phyloP scores from a whole-genome alignment of 2,797 vertebrate species.

The Melanotaenia nigrans region DNA sequence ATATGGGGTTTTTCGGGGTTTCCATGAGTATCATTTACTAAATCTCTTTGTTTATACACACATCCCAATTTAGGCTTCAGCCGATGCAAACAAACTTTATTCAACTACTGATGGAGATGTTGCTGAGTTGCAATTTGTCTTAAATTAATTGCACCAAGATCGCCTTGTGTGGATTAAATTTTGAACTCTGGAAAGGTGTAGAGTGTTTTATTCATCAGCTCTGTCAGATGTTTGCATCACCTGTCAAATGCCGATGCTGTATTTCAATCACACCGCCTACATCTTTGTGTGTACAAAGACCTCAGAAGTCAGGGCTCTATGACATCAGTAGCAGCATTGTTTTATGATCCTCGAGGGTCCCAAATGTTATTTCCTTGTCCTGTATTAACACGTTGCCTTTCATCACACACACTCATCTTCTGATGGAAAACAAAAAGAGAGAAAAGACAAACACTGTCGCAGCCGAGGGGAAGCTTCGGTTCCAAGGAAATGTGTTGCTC shows the following conservation, averaged over 20 bases:
- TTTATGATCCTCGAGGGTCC: slow-evolving; percentile 52
- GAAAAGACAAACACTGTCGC: slow-evolving; percentile 36
- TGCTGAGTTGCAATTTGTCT: slow-evolving; percentile 27
- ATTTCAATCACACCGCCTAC: slow-evolving; percentile 58
- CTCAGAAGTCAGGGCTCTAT: slow-evolving; percentile 59
- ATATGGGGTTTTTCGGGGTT: slow-evolving; percentile 71
- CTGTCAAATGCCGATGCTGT: slow-evolving; percentile 59
- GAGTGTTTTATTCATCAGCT: slow-evolving; percentile 58
- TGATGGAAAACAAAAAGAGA: slow-evolving; percentile 40
- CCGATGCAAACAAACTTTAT: slow-evolving; percentile 44
- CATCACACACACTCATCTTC: slow-evolving; percentile 58
- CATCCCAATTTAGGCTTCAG: slow-evolving; percentile 29
- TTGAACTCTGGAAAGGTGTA: slow-evolving; percentile 32
- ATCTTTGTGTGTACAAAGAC: slow-evolving; percentile 45
- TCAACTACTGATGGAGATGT: slow-evolving; percentile 40
- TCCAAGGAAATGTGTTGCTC: slow-evolving; percentile 56
- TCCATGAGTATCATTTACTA: slow-evolving; percentile 62
- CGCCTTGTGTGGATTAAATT: slow-evolving; percentile 34
- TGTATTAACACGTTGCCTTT: slow-evolving; percentile 65
- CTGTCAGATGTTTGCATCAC: slow-evolving; percentile 63
- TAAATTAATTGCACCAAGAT: slow-evolving; percentile 51
- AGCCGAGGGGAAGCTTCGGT: slow-evolving; percentile 35
- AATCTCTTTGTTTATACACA: slow-evolving; percentile 62
- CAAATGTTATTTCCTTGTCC: slow-evolving; percentile 54
- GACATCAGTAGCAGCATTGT: slow-evolving; percentile 72